Conservation (phyloP, 2,888 invertebrate genomes). For the Pantelozetes paolii region DNA sequence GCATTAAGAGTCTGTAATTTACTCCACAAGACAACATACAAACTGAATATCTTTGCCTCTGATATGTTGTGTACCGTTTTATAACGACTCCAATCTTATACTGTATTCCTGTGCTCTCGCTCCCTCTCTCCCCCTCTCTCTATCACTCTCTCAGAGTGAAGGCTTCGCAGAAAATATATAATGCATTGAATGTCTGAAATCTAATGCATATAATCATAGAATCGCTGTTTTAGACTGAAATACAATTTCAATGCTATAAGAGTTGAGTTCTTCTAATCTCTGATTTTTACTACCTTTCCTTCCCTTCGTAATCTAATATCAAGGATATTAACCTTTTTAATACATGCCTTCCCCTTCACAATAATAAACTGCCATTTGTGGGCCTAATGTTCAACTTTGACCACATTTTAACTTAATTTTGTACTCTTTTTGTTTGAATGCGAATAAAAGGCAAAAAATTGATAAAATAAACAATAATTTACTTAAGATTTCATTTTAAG, state of each 20-base stretch:
- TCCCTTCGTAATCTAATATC: neutral
- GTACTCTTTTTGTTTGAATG: neutral
- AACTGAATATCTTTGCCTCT: neutral
- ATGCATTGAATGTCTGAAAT: neutral
- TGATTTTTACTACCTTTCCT: neutral
- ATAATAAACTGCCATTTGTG: neutral
- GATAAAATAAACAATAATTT: too few relatives aligned
- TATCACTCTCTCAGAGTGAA: too few relatives aligned
- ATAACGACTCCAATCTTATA: neutral
- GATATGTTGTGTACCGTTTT: neutral
- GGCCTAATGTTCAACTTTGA: neutral
- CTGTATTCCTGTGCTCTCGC: too few relatives aligned
- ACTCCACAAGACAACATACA: neutral
- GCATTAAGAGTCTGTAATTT: neutral
- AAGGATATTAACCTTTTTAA: conserved; percentile 2
- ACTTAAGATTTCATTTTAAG: too few relatives aligned
- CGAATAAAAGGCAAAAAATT: too few relatives aligned
- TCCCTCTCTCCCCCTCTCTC: too few relatives aligned
- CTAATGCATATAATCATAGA: conserved; percentile 9
- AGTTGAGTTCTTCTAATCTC: neutral
- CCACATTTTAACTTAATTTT: neutral
- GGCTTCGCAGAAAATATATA: conserved; percentile 1
- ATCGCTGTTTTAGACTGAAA: neutral
- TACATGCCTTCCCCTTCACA: neutral
- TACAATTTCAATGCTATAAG: neutral